phyloP scores from a whole-genome alignment of 2,113 vertebrate genomes.

The Gavia stellata region DNA sequence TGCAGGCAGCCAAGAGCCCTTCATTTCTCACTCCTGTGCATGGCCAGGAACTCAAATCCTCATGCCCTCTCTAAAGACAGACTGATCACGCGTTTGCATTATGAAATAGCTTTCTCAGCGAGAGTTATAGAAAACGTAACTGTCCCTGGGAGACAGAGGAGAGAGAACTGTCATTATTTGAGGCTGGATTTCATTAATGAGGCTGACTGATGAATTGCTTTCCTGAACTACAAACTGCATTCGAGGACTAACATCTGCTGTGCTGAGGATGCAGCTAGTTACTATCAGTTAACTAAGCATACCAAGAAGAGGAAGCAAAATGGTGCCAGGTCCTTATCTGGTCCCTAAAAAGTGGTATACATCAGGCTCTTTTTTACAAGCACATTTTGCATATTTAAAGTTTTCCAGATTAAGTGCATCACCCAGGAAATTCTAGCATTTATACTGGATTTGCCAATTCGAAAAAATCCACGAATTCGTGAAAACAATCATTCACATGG shows the following conservation, averaged over 20 bases:
- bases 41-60: background rate
- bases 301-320: background rate
- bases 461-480: background rate
- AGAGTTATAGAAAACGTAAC: slow-evolving; percentile 36
- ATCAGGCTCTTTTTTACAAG: background rate
- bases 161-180: background rate
- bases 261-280: background rate
- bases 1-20: slow-evolving; percentile 27
- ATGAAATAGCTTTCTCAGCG: background rate
- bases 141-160: background rate
- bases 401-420: background rate
- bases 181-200: background rate
- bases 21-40: slow-evolving; percentile 30
- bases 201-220: background rate
- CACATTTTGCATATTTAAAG: background rate
- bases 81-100: background rate
- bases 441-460: background rate
- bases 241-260: background rate
- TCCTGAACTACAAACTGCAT: slow-evolving; percentile 1
- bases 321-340: background rate
- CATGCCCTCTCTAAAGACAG: background rate
- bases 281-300: background rate
- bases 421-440: background rate
- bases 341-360: background rate
- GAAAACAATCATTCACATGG: background rate